phyloP scores from a whole-genome alignment of 2,888 invertebrate genomes.

The Boloria selene region DNA sequence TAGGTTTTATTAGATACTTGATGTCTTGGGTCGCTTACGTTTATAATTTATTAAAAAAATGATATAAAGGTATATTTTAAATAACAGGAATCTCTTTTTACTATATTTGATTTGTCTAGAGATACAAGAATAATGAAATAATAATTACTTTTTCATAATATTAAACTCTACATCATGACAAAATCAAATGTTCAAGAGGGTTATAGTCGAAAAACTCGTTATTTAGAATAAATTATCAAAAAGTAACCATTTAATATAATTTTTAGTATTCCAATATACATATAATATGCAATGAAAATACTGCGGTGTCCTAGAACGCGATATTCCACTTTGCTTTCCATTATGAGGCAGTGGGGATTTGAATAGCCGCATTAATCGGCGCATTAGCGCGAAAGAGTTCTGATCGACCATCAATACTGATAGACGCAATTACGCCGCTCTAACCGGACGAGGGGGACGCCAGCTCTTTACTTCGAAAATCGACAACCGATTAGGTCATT shows the following conservation, averaged over 20 bases:
- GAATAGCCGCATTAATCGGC: conserved; percentile 37
- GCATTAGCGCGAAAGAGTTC: conserved; percentile 55
- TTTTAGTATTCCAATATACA: too few species aligned
- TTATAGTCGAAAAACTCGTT: too few species aligned
- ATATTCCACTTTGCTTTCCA: conserved; percentile 19
- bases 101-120: too few species aligned
- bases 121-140: too few species aligned
- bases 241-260: not conserved
- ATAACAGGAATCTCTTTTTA: too few species aligned
- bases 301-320: not conserved
- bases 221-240: not conserved
- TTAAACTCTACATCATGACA: too few species aligned
- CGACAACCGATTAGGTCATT: conserved; percentile 19
- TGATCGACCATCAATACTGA: conserved; percentile 62
- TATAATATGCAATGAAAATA: not conserved
- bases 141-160: too few species aligned
- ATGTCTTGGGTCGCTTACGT: conserved; percentile 5
- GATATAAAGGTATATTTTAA: too few species aligned
- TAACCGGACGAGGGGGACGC: conserved; percentile 52
- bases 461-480: conserved; percentile 44
- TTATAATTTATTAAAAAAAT: not conserved
- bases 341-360: conserved; percentile 18
- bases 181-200: too few species aligned
- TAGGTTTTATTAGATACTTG: conserved; percentile 33
- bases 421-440: conserved; percentile 69